Percentiles rank a stretch among this genome's conserved stretches.
Evolutionary conservation across 2,113 vertebrate genomes (phyloP).

Genomic region (Ifrita kowaldi): DNA sequence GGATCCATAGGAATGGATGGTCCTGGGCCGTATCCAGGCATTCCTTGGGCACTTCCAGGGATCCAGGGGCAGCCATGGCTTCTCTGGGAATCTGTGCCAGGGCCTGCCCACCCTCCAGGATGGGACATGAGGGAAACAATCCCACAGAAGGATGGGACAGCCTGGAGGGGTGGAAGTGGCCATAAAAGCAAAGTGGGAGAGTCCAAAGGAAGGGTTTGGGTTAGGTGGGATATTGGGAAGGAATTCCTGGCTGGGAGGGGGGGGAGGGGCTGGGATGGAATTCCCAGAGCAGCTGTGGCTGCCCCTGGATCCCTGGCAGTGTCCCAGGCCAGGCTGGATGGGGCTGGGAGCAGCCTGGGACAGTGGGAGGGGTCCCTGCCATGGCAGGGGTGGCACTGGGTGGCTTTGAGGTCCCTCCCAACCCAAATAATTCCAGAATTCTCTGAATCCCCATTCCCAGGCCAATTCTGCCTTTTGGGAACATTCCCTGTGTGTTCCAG

Average conservation of each 20-base stretch:
- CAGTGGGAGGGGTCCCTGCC: background rate
- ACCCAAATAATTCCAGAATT: background rate
- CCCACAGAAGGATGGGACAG: background rate
- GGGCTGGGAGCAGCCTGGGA: background rate
- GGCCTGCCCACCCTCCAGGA: rapidly evolving
- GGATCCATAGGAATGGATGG: background rate
- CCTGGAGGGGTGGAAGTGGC: background rate
- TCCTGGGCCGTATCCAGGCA: rapidly evolving
- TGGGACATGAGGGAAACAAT: background rate
- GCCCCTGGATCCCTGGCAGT: background rate
- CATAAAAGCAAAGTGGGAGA: background rate
- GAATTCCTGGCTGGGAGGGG: background rate
- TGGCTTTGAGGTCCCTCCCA: background rate
- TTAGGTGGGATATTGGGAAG: background rate
- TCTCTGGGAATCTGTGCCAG: background rate
- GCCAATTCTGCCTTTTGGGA: background rate
- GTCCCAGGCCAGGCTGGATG: background rate
- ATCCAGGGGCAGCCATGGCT: background rate
- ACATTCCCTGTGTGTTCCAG: background rate
- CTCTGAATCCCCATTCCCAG: background rate
- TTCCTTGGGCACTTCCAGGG: background rate
- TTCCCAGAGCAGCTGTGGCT: background rate
- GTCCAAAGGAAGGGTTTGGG: background rate
- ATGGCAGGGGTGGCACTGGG: background rate
- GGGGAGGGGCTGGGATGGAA: background rate